Base-by-base conservation (phyloP, 2,888 invertebrate genomes). In the Catocala sponsa region DNA sequence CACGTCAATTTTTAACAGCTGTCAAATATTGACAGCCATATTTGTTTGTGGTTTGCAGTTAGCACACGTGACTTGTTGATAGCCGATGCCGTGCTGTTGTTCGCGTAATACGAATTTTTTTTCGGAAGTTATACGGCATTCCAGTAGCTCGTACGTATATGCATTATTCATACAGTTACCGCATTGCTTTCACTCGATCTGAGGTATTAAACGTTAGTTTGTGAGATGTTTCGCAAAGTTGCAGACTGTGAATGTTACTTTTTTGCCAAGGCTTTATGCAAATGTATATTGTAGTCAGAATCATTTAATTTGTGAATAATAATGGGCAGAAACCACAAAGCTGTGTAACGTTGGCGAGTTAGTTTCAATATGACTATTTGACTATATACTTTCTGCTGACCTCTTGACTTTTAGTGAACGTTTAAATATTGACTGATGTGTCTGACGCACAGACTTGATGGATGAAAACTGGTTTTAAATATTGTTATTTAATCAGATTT, bases 131-230 rank as follows among this genome's bases (percentile, higher is more conserved):
- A 69, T 56, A 76, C 70, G 60, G 70, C 75, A 73, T 77, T 79
- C 78, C 72, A 70, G 69, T 64, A 63, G 74, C 66, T 76, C 54
- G 69, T 64, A 71, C 70, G 76, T 79, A 74, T 66, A 84, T 85
- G 73, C 75, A 86, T 87, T 76, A 87, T 87, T 80, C 82, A 86
- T 84, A 64, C 54, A 73, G 82, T 87, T 86, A 84, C 84, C 73
- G 70, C 85, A 83, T 82, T 81, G 79, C 87, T 87, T 88, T 88
- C 87, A 83, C 88, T 79, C 66, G 60, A 76, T 74, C 72, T 76
- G 77, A 55, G 48, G 60, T 66, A 68, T 70, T 66, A 62, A 68
- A 72, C 59, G 64, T 65, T 78, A 72, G 63, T 67, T 72, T 54
- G 61, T 61, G 60, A 68, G 70, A 76, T 67, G 56, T 64, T 67